Percentiles rank a stretch among this genome's conserved stretches.
phyloP scores from a whole-genome alignment of 2,113 vertebrate genomes.

The Mastomys natalensis region DNA sequence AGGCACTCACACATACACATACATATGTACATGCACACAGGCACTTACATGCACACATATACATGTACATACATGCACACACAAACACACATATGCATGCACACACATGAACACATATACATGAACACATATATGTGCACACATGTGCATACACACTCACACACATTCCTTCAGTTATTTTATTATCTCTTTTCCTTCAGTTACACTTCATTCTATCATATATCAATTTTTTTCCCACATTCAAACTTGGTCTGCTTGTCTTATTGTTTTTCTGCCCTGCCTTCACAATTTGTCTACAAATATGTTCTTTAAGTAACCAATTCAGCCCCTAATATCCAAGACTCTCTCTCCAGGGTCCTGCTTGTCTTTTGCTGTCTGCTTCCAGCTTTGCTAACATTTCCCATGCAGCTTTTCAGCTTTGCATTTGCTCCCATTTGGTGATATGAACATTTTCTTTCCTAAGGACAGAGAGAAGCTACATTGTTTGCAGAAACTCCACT shows the following conservation, averaged over 20 bases:
- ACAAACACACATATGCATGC: too few species aligned
- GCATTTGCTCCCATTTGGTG: not conserved
- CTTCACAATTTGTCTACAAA: not conserved
- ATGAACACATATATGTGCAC: not conserved
- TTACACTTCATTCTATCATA: not conserved
- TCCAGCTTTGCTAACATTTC: not conserved
- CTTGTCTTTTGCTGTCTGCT: not conserved
- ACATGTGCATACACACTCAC: not conserved
- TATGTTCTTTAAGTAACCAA: not conserved
- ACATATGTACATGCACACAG: too few species aligned
- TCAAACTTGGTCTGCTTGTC: not conserved
- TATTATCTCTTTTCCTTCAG: not conserved
- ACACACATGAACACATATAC: not conserved
- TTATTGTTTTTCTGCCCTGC: not conserved
- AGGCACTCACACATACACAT: not conserved
- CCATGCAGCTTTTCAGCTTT: not conserved
- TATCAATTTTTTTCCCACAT: not conserved
- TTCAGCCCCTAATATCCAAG: not conserved
- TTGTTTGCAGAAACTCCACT: not conserved
- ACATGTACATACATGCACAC: too few species aligned
- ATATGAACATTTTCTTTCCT: not conserved
- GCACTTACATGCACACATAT: too few species aligned
- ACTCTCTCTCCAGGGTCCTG: not conserved
- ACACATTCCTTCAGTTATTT: not conserved
- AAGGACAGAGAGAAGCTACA: not conserved